A percentile compares a stretch with the other conserved stretches of the same genome.
Evolutionary conservation across 2,888 invertebrate genomes (phyloP).

Genomic region (Rhabditoides inermis): DNA sequence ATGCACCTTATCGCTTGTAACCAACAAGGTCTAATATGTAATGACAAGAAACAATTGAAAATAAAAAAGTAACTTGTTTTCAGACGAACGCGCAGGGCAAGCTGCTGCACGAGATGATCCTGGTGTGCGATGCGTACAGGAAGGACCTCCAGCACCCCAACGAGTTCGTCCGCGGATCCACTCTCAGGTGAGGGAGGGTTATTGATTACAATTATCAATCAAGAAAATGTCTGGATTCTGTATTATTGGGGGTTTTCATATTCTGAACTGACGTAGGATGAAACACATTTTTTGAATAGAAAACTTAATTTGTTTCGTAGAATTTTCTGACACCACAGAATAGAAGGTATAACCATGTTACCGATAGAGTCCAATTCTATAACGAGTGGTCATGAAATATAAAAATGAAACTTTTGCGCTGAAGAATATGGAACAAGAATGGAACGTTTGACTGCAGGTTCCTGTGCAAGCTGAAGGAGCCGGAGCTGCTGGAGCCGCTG

Average conservation of each 20-base stretch:
- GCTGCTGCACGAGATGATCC: constrained; percentile 78
- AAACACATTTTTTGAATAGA: too few species aligned
- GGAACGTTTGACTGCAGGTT: constrained; percentile 57
- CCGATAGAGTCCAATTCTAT: too few species aligned
- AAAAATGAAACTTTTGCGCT: too few species aligned
- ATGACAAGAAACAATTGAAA: neutral
- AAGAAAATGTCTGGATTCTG: too few species aligned
- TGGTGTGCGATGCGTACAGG: constrained; percentile 97
- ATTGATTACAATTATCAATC: too few species aligned
- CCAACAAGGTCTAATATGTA: neutral
- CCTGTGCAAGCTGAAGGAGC: constrained; percentile 92
- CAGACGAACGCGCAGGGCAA: constrained; percentile 56
- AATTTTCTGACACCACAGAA: too few species aligned
- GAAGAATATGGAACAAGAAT: too few species aligned
- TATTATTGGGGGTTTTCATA: too few species aligned
- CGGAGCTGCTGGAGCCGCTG: constrained; percentile 88
- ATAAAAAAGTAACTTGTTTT: constrained; percentile 3
- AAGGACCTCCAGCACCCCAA: constrained; percentile 99
- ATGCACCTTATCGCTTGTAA: neutral
- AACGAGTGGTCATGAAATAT: too few species aligned
- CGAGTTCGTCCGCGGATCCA: constrained; percentile 96
- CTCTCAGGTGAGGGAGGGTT: constrained; percentile 70
- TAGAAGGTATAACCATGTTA: too few species aligned
- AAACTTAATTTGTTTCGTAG: too few species aligned
- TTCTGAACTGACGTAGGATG: too few species aligned